These are phyloP conservation scores for Peromyscus attwateri DNA, from an alignment of 2,797 vertebrate genomes.

Conservation along the genomic window DNA sequence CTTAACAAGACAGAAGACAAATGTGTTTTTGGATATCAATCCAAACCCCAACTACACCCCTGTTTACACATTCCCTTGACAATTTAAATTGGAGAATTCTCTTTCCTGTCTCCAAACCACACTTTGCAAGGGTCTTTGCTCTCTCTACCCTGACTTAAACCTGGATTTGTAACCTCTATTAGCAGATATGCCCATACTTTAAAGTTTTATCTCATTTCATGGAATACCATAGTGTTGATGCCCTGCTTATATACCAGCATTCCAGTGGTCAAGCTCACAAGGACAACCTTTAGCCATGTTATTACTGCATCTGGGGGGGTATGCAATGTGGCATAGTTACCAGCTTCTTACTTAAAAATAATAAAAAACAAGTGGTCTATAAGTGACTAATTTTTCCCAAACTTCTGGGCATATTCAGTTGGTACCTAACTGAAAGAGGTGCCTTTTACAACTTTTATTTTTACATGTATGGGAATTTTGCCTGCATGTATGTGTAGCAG, in stretches of 20 bases:
- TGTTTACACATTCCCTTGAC: neutral
- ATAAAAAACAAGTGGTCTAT: slow-evolving; percentile 1
- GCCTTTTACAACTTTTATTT: neutral
- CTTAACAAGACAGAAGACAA: neutral
- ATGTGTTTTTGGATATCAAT: neutral
- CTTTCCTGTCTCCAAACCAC: neutral
- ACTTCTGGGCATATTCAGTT: neutral
- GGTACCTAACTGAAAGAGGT: neutral
- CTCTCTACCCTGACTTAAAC: neutral
- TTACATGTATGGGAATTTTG: neutral
- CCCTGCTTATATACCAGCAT: neutral
- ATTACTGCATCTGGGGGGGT: neutral
- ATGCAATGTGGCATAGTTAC: neutral
- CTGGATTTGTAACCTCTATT: neutral
- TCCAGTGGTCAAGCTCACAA: neutral
- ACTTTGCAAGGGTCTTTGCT: neutral
- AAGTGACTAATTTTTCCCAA: neutral
- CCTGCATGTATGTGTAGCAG: too few relatives aligned
- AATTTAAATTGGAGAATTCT: neutral
- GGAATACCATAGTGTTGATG: neutral
- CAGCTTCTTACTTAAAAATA: neutral
- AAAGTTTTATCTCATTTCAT: neutral
- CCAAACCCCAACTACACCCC: neutral
- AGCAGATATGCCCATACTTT: neutral
- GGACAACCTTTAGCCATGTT: neutral